These are phyloP conservation scores for Drosophila kikkawai DNA, from an alignment of 1,140 invertebrate species.

Conservation along the genomic window DNA sequence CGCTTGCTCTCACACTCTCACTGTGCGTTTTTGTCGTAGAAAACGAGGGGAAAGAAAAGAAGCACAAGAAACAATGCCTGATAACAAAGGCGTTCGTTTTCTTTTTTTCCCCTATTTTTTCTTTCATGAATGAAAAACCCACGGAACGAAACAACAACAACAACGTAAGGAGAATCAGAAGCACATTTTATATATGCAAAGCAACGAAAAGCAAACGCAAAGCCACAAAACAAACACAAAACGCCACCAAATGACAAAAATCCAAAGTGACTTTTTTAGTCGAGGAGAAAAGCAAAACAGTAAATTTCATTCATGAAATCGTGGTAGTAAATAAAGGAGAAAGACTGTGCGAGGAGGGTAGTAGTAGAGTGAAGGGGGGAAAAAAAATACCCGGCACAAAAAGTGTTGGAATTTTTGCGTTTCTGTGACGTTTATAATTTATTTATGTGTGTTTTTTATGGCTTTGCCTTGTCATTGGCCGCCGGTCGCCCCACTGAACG, in stretches of 20 bases:
- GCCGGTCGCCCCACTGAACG: conserved; percentile 20
- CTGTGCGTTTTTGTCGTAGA: conserved; percentile 45
- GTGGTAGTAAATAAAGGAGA: conserved; percentile 29
- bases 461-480: conserved; percentile 46
- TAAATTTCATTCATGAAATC: conserved; percentile 76
- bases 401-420: conserved; percentile 43
- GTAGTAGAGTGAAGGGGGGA: neutral
- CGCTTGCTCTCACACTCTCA: conserved; percentile 31
- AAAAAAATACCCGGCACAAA: conserved; percentile 17
- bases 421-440: conserved; percentile 69
- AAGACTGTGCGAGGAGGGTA: conserved; percentile 3
- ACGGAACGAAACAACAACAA: conserved; percentile 2
- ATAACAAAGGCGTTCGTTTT: conserved; percentile 61
- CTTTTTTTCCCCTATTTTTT: conserved; percentile 32
- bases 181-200: conserved; percentile 41
- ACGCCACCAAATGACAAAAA: conserved; percentile 40
- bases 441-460: conserved; percentile 58
- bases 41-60: conserved; percentile 9
- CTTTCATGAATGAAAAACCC: conserved; percentile 68
- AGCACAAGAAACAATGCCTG: conserved; percentile 40
- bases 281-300: conserved; percentile 52
- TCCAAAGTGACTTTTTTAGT: conserved; percentile 52
- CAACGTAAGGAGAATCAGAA: conserved; percentile 5
- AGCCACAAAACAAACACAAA: conserved; percentile 20
- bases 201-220: conserved; percentile 26